Evolutionary conservation across 2,888 invertebrate species (phyloP).

Genomic region (Ypsolopha sequella): DNA sequence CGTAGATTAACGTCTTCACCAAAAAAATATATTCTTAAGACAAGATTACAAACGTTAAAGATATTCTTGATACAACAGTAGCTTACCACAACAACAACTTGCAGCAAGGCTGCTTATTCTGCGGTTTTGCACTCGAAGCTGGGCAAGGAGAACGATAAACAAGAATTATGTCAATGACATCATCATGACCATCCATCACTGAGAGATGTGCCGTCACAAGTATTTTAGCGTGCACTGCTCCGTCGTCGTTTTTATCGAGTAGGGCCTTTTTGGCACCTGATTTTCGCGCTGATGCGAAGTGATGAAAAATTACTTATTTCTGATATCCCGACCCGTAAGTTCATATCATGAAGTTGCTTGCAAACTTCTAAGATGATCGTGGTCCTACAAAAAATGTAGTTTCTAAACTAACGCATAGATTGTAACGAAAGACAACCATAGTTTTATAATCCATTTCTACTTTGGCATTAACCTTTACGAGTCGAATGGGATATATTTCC

Average conservation of each 20-base stretch:
- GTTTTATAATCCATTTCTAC: too few relatives aligned
- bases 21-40: not conserved
- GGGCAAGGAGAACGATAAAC: constrained; percentile 35
- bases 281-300: constrained; percentile 32
- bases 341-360: too few relatives aligned
- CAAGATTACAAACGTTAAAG: not conserved
- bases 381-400: too few relatives aligned
- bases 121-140: constrained; percentile 25
- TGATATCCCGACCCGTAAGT: too few relatives aligned
- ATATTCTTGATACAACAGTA: constrained; percentile 14
- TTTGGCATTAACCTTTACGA: too few relatives aligned
- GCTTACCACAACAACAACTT: constrained; percentile 25
- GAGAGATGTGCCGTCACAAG: constrained; percentile 34
- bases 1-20: not conserved
- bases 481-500: too few relatives aligned
- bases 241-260: constrained; percentile 8
- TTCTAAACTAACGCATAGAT: too few relatives aligned
- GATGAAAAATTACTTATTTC: constrained; percentile 6
- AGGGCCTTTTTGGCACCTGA: constrained; percentile 34
- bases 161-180: constrained; percentile 56
- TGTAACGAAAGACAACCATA: too few relatives aligned
- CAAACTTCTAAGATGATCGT: too few relatives aligned
- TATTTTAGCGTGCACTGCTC: constrained; percentile 25
- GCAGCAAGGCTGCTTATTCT: constrained; percentile 12
- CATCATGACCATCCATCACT: constrained; percentile 50